Base-by-base conservation (phyloP, 2,888 invertebrate species). In the Parochlus steinenii region DNA sequence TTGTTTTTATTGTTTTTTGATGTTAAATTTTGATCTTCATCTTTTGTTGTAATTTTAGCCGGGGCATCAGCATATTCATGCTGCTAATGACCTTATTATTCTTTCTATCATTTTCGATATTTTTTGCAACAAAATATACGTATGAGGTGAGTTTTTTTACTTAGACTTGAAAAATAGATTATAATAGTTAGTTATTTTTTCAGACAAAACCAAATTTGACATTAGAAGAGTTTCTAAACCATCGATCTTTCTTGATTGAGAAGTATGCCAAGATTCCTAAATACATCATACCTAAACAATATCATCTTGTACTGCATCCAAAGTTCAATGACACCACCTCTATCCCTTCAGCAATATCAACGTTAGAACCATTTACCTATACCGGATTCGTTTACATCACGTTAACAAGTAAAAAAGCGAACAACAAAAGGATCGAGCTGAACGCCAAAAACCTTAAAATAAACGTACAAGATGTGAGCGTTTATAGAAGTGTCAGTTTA, bases 401-500 rank as follows among this genome's bases (percentile, higher is more conserved):
- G 5, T 27, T 39, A 7, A 32, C 24, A 8, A 17, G 35, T 11
- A 33, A 33, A n/a, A 33, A 35, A n/a, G 25, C n/a, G n/a, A 32
- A 31, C 27, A 35, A 31, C 17, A 34, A 35, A 22, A 18, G 29
- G 22, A 39, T 39, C 15, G 35, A 39, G 10, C 17, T 39, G 15
- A 39, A 35, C 20, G 31, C 29, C 3, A 39, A 35, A 31, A 32
- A 39, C 32, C 14, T 39, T 6, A 22, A 35, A 28, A 28, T 35
- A 7, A 15, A 5, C 7, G 15, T 25, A 6, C 12, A 31, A 12
- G 35, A 34, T 18, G 35, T 39, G 3, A 15, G 14, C 17, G 39
- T 39, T n/a, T 39, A 35, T 35, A 23, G 31, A 11, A 39, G 39
- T 15, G n/a, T 24, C 6, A 31, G 27, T 24, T 33, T 22, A 30